A percentile compares a stretch with the other conserved stretches of the same genome.
phyloP scores from a whole-genome alignment of 2,888 invertebrate species.

The Gari tellinella region DNA sequence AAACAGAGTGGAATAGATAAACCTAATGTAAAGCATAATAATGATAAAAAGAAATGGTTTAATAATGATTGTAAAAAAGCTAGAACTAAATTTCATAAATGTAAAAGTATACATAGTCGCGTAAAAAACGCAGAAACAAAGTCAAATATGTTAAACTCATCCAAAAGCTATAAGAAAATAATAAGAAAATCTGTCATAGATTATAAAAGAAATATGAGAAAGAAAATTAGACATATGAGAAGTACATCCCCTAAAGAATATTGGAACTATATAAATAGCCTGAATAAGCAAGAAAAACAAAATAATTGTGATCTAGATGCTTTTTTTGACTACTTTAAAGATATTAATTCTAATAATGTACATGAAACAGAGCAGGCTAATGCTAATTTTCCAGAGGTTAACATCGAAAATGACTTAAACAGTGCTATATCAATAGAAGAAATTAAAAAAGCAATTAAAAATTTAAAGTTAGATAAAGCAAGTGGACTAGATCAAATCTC shows the following conservation, averaged over 20 bases:
- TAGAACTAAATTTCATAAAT: constrained; percentile 9
- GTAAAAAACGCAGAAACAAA: background rate
- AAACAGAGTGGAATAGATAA: background rate
- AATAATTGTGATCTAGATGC: background rate
- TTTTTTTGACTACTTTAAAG: constrained; percentile 14
- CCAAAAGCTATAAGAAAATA: constrained; percentile 2
- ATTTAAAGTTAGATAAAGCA: constrained; percentile 36
- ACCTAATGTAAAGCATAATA: background rate
- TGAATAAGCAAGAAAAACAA: background rate
- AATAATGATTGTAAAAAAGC: constrained; percentile 10
- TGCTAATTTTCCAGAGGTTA: background rate
- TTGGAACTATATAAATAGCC: background rate
- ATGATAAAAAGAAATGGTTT: constrained; percentile 17
- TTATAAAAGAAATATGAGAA: background rate
- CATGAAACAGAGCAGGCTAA: background rate
- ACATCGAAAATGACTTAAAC: constrained; percentile 18
- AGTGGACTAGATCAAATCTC: constrained; percentile 24
- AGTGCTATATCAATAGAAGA: constrained; percentile 16
- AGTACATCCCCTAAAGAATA: constrained; percentile 4
- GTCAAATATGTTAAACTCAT: background rate
- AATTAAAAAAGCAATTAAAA: constrained; percentile 27
- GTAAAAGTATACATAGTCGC: background rate
- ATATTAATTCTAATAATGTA: background rate
- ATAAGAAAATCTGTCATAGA: constrained; percentile 1
- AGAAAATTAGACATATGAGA: constrained; percentile 1